Base-by-base conservation (phyloP, 2,888 invertebrate species). In the Diogma glabrata region DNA sequence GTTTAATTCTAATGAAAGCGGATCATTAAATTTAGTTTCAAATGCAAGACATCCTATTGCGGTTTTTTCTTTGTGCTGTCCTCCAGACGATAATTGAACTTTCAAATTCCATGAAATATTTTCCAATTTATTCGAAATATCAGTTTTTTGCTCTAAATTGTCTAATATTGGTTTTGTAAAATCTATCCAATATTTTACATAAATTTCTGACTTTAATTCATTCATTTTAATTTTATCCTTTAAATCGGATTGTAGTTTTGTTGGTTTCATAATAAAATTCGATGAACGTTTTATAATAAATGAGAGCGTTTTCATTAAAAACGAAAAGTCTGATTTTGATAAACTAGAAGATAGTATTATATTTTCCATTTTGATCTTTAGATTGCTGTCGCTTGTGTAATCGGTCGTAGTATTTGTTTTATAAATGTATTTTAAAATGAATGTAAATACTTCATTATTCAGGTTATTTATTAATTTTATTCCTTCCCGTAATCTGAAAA, bases 91-190 rank as follows among this genome's bases (percentile, higher is more conserved):
- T 24, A 71, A 67, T 60, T 76, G 72, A 19, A 77, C 65, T 60
- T 76, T 75, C 2, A 77, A 58, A 53, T 77, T 73, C 78, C 78
- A 78, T 24, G 71, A 67, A 28, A 77, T 65, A 57, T 73, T 69
- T 49, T 75, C 69, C 26, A 78, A 63, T 59, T 75, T 71, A 60
- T 72, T 70, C 17, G 67, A 64, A 51, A 64, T 64, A 51, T 65
- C 66, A 1, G 64, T 63, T 43, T 63, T 63, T 38, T 61, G 62
- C 12, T 68, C 67, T 56, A 76, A 65, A 60, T 75, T 73, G 43
- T 71, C 71, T 57, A 77, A 69, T 55, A 76, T 70, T 6, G 71
- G 67, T 56, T 75, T 75, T 1, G 74, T 73, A 54, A 71, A 67
- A 30, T 68, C 67, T 1, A 74, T 72, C 77, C 77, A 78, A 8